Conservation (phyloP, 2,888 invertebrate genomes). For the Mactromeris polynyma region DNA sequence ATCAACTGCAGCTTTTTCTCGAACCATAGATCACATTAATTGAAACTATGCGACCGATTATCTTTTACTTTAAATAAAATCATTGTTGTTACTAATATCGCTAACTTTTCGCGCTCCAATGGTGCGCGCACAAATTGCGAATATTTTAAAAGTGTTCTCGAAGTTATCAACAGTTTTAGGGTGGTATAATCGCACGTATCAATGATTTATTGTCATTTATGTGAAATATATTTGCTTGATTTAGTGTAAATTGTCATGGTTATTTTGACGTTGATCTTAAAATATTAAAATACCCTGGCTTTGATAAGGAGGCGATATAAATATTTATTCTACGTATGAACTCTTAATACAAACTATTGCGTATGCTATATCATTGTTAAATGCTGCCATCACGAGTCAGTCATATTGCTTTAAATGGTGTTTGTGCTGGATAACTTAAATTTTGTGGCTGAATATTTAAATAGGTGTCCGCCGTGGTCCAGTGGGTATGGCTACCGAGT, state of each 20-base stretch:
- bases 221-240: slow-evolving; percentile 26
- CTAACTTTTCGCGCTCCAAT: slow-evolving; percentile 27
- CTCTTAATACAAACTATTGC: not conserved
- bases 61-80: slow-evolving; percentile 27
- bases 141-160: slow-evolving; percentile 15
- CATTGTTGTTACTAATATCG: slow-evolving; percentile 18
- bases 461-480: too few relatives aligned
- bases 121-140: slow-evolving; percentile 20
- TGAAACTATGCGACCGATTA: slow-evolving; percentile 53
- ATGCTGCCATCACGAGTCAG: too few relatives aligned
- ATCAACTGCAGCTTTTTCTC: slow-evolving; percentile 34
- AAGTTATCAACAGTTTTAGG: not conserved
- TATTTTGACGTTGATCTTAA: slow-evolving; percentile 12
- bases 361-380: not conserved
- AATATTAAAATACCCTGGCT: not conserved
- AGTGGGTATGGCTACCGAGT: too few relatives aligned
- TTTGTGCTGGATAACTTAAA: too few relatives aligned
- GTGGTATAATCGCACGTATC: slow-evolving; percentile 30
- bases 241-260: slow-evolving; percentile 42
- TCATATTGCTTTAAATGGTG: too few relatives aligned
- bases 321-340: not conserved
- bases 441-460: too few relatives aligned
- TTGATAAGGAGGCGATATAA: not conserved
- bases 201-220: slow-evolving; percentile 40
- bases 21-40: slow-evolving; percentile 54